phyloP scores from a whole-genome alignment of 2,888 invertebrate genomes.

The Galeopsomyia nigrocyanea region DNA sequence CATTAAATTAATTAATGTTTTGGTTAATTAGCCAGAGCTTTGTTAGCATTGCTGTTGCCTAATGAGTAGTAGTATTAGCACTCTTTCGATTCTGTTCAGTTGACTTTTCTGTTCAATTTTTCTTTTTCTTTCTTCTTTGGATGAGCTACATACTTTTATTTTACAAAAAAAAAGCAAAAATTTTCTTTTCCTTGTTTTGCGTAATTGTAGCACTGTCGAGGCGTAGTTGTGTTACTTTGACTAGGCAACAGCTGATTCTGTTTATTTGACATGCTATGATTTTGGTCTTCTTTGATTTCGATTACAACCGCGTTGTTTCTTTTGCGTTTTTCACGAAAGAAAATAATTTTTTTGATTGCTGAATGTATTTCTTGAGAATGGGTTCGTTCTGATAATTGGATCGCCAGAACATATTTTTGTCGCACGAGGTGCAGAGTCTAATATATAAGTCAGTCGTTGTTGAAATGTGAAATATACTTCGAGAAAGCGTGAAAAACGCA shows the following conservation, averaged over 20 bases:
- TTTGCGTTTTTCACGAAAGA: constrained; percentile 3
- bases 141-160: neutral
- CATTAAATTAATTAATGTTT: constrained; percentile 39
- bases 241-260: constrained; percentile 34
- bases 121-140: constrained; percentile 1
- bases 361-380: constrained; percentile 27
- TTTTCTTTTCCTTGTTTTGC: constrained; percentile 13
- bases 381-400: constrained; percentile 32
- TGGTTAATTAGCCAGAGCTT: constrained; percentile 37
- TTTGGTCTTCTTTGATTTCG: constrained; percentile 20
- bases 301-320: constrained; percentile 14
- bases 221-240: constrained; percentile 9
- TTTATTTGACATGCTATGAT: constrained; percentile 8
- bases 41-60: constrained; percentile 39
- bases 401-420: constrained; percentile 27
- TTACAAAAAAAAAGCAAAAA: neutral
- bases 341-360: constrained; percentile 24
- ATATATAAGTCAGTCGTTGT: constrained; percentile 65
- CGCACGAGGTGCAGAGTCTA: constrained; percentile 61
- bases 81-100: constrained; percentile 5
- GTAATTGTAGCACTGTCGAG: constrained; percentile 2
- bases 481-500: neutral
- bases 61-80: constrained; percentile 24
- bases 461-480: constrained; percentile 28
- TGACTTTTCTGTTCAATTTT: constrained; percentile 20